A percentile compares a stretch with the other conserved stretches of the same genome.
Conservation (phyloP, 2,888 invertebrate genomes). For the Drosophila ustulata region DNA sequence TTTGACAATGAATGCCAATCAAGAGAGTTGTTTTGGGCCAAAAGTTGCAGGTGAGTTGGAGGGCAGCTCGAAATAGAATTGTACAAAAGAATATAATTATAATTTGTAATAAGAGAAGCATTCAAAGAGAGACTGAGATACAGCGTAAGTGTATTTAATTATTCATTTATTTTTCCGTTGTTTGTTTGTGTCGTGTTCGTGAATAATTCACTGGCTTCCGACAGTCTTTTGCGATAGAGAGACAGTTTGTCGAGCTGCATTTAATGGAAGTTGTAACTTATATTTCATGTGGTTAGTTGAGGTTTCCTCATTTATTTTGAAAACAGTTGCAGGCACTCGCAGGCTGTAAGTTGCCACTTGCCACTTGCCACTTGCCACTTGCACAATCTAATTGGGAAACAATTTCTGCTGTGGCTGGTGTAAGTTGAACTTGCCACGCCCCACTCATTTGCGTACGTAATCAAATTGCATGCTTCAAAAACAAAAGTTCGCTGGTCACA, state of each 20-base stretch:
- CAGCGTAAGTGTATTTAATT: constrained; percentile 2
- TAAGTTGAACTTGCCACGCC: constrained; percentile 60
- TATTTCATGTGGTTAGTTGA: constrained; percentile 4
- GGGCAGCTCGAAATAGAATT: constrained; percentile 1
- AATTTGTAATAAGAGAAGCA: constrained; percentile 10
- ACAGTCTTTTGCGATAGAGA: constrained; percentile 3
- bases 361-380: not conserved
- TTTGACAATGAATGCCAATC: constrained; percentile 16
- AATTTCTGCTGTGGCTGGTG: constrained; percentile 46
- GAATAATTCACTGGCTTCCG: constrained; percentile 2
- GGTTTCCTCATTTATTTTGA: not conserved
- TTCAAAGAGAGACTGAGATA: not conserved
- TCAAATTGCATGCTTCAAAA: constrained; percentile 57
- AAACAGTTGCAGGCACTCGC: constrained; percentile 1
- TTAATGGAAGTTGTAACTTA: constrained; percentile 4
- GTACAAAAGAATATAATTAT: constrained; percentile 6
- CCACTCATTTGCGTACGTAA: constrained; percentile 67
- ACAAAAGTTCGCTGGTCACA: constrained; percentile 16
- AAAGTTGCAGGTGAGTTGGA: not conserved
- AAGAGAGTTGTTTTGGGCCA: not conserved
- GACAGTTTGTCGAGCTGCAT: constrained; percentile 3
- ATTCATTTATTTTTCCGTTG: constrained; percentile 8
- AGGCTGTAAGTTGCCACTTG: not conserved
- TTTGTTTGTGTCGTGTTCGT: not conserved
- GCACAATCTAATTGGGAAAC: constrained; percentile 41